phyloP scores from a whole-genome alignment of 92 coral and sea anemone species.

The Paramuricea clavata region DNA sequence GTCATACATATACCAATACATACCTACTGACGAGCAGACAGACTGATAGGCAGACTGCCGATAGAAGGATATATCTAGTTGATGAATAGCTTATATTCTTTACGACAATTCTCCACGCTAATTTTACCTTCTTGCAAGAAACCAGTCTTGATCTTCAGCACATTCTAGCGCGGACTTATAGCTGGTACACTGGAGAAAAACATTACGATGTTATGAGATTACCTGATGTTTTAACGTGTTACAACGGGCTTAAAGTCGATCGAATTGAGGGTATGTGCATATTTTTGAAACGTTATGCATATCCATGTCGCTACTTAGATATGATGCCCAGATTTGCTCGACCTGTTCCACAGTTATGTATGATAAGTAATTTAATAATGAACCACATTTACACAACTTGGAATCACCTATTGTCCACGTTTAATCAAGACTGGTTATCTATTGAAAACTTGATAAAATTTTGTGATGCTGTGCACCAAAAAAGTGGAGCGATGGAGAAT shows the following conservation, averaged over 20 bases:
- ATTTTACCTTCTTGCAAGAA: constrained; percentile 15
- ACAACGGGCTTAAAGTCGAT: constrained; percentile 8
- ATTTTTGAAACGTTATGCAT: neutral
- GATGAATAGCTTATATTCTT: neutral
- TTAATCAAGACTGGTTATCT: constrained; percentile 13
- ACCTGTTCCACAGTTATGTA: constrained; percentile 16
- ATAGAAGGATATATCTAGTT: no score
- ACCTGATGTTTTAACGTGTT: no score
- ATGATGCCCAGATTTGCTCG: neutral
- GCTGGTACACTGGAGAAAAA: constrained; percentile 6
- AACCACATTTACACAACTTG: neutral
- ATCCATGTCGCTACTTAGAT: constrained; percentile 15
- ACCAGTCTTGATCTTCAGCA: constrained; percentile 24
- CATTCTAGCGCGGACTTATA: constrained; percentile 3
- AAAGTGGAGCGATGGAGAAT: constrained; percentile 12
- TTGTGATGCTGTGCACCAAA: constrained; percentile 8
- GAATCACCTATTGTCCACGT: neutral
- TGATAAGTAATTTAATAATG: constrained; percentile 2
- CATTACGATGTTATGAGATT: no score
- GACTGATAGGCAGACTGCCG: no score
- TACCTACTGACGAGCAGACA: neutral
- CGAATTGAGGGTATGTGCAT: no score
- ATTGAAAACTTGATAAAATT: neutral
- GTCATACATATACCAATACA: neutral
- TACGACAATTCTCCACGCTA: neutral